Evolutionary conservation across 2,888 invertebrate species (phyloP).

Genomic region (Acanthopleura granulata): DNA sequence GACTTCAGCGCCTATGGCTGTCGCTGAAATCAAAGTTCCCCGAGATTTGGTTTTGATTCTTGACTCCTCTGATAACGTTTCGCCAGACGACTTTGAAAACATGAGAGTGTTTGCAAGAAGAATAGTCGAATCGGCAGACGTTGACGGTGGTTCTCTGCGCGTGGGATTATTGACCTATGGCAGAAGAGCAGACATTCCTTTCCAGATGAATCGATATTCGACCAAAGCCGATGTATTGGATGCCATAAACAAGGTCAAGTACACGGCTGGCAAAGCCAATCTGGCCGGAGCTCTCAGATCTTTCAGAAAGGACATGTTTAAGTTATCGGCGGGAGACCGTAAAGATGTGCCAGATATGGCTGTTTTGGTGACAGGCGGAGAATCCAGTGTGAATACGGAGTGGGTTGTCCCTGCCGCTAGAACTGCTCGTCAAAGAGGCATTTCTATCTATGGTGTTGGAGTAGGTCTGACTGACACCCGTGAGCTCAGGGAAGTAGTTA

Average conservation of each 20-base stretch:
- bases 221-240: not conserved
- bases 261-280: not conserved
- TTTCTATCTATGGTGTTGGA: not conserved
- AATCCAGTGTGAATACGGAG: not conserved
- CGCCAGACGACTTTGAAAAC: not conserved
- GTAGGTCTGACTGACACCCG: not conserved
- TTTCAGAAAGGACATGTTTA: slow-evolving; percentile 1
- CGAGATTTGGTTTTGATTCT: slow-evolving; percentile 5
- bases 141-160: not conserved
- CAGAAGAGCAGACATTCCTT: not conserved
- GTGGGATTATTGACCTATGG: not conserved
- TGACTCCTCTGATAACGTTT: not conserved
- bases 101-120: not conserved
- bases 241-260: not conserved
- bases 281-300: not conserved
- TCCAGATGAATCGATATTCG: slow-evolving; percentile 11
- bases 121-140: not conserved
- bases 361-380: not conserved
- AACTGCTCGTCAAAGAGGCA: not conserved
- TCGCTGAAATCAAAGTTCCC: too few relatives aligned
- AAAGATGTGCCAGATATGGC: not conserved
- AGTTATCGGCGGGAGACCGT: not conserved
- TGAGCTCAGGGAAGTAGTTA: not conserved
- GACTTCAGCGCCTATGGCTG: too few relatives aligned
- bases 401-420: slow-evolving; percentile 1